Percentiles rank a stretch among this genome's conserved stretches.
These are phyloP conservation scores for Cephalotes varians DNA, from an alignment of 2,888 invertebrate species.

Conservation along the genomic window DNA sequence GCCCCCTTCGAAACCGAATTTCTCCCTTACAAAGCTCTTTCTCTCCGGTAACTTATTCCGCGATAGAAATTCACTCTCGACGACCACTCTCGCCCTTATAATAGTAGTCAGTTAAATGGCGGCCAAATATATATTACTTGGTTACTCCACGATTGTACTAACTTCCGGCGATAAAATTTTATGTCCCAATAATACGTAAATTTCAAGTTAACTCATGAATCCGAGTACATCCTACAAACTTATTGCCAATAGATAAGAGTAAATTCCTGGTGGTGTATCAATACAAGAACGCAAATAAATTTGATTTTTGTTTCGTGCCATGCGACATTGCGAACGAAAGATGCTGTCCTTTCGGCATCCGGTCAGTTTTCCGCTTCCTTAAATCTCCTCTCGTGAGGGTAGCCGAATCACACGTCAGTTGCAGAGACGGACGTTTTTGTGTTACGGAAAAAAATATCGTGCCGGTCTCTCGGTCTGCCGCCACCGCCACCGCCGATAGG, in stretches of 20 bases:
- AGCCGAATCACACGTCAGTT: slow-evolving; percentile 81
- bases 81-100: slow-evolving; percentile 22
- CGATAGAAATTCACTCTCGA: slow-evolving; percentile 38
- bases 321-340: slow-evolving; percentile 7
- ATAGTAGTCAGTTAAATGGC: slow-evolving; percentile 13
- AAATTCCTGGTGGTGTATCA: not conserved
- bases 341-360: slow-evolving; percentile 51
- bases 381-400: slow-evolving; percentile 72
- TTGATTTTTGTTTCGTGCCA: not conserved
- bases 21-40: slow-evolving; percentile 40
- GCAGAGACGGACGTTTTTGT: slow-evolving; percentile 82
- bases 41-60: slow-evolving; percentile 45
- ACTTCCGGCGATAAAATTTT: not conserved
- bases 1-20: slow-evolving; percentile 50
- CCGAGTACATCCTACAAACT: not conserved
- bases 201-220: not conserved
- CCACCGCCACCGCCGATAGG: slow-evolving; percentile 70
- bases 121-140: slow-evolving; percentile 22
- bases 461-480: slow-evolving; percentile 68
- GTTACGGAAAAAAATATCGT: slow-evolving; percentile 72
- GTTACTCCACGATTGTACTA: not conserved
- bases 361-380: slow-evolving; percentile 75
- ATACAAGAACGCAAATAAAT: not conserved
- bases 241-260: not conserved
- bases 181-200: not conserved